phyloP scores from a whole-genome alignment of 2,113 vertebrate species.

The Zosterops lateralis region DNA sequence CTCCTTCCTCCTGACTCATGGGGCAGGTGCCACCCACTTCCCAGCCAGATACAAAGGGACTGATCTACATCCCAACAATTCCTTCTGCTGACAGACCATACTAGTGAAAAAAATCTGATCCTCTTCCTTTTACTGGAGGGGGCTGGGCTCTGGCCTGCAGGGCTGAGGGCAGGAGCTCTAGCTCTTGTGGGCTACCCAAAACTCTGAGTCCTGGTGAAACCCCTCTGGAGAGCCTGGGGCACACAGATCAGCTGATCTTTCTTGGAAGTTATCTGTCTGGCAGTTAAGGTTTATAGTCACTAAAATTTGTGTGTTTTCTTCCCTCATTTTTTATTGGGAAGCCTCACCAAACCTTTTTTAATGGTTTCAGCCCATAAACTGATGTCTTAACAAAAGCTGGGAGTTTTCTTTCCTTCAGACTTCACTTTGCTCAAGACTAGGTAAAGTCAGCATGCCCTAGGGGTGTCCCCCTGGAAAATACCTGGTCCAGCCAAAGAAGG shows the following conservation, averaged over 20 bases:
- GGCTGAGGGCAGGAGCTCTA: background rate
- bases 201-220: background rate
- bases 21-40: background rate
- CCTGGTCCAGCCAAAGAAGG: background rate
- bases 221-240: background rate
- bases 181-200: background rate
- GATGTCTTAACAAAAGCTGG: background rate
- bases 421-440: background rate
- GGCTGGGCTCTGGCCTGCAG: background rate
- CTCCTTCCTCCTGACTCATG: background rate
- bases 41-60: background rate
- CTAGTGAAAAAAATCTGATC: background rate
- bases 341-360: too few species aligned
- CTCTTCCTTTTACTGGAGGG: rapidly evolving
- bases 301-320: background rate
- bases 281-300: background rate
- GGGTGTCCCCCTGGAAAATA: background rate
- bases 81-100: background rate
- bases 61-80: background rate
- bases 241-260: background rate
- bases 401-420: background rate
- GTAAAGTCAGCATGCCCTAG: background rate
- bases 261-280: background rate
- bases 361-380: background rate
- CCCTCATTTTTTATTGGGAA: background rate